Percentiles rank a stretch among this genome's conserved stretches.
phyloP scores from a whole-genome alignment of 2,113 vertebrate species.

The Cynocephalus volans region DNA sequence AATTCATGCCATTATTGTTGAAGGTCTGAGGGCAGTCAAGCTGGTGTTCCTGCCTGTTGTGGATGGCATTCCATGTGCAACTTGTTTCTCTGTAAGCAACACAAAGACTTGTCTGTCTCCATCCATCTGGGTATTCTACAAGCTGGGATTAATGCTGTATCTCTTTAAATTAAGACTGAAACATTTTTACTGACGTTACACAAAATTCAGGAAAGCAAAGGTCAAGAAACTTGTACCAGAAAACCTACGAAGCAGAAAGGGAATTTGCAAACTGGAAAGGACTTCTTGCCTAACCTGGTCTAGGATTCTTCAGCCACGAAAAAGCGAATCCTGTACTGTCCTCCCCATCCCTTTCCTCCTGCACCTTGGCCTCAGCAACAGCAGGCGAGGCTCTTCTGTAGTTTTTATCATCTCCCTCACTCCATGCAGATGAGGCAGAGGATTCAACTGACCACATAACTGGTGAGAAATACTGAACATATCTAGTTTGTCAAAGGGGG shows the following conservation, averaged over 20 bases:
- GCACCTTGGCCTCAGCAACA: neutral
- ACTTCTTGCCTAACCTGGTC: neutral
- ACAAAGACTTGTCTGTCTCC: neutral
- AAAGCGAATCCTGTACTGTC: no score
- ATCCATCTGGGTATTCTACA: neutral
- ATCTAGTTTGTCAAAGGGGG: neutral
- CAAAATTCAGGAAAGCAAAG: neutral
- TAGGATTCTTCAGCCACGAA: fast-evolving
- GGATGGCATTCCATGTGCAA: neutral
- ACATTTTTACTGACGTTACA: neutral
- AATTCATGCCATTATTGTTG: conserved; percentile 73
- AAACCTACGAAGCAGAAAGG: neutral
- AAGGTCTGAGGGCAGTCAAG: conserved; percentile 52
- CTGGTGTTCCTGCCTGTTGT: neutral
- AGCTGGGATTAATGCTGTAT: neutral
- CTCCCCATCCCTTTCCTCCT: neutral
- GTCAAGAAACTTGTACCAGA: neutral
- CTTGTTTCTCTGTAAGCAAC: neutral
- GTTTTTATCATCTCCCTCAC: neutral
- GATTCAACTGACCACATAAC: neutral
- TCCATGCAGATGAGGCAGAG: neutral
- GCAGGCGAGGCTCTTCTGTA: fast-evolving
- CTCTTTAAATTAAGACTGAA: neutral
- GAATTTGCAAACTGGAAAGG: neutral
- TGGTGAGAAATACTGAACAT: neutral